Evolutionary conservation across 2,888 invertebrate species (phyloP).

Genomic region (Cheilosia impressa): DNA sequence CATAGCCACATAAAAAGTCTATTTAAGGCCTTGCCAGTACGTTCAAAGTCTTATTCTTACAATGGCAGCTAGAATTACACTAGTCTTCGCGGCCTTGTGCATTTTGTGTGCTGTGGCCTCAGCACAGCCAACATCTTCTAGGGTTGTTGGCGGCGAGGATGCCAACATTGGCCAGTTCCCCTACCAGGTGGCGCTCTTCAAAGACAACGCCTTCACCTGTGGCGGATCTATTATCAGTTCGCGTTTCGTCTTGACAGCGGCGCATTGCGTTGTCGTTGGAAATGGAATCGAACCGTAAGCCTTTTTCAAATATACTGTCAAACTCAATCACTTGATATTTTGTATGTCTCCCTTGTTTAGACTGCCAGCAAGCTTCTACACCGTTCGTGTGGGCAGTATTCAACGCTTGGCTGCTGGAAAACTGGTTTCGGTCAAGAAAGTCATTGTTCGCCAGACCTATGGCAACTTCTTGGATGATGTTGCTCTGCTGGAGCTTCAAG

Average conservation of each 20-base stretch:
- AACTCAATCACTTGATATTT: not conserved
- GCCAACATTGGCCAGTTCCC: conserved; percentile 80
- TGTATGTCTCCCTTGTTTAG: conserved; percentile 68
- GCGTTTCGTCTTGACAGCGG: conserved; percentile 78
- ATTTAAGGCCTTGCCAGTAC: conserved; percentile 30
- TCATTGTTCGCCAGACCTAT: conserved; percentile 79
- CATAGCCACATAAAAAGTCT: not conserved
- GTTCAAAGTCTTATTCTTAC: conserved; percentile 8
- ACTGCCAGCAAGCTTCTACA: conserved; percentile 63
- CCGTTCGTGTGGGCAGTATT: conserved; percentile 80
- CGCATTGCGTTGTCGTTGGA: conserved; percentile 78
- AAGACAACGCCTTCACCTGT: conserved; percentile 78
- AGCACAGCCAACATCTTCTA: conserved; percentile 58
- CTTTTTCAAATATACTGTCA: not conserved
- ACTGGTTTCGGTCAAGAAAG: conserved; percentile 76
- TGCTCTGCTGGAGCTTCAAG: conserved; percentile 77
- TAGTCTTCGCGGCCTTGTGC: conserved; percentile 30
- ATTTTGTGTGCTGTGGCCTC: conserved; percentile 19
- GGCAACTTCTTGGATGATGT: conserved; percentile 81
- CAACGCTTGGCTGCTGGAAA: conserved; percentile 80
- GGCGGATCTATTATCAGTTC: conserved; percentile 77
- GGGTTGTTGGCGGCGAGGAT: conserved; percentile 80
- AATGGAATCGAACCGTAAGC: conserved; percentile 56
- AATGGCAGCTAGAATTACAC: conserved; percentile 44
- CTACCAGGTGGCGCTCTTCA: conserved; percentile 80